A percentile compares a stretch with the other conserved stretches of the same genome.
Conservation (phyloP, 1,140 invertebrate species). For the Drosophila funebris region DNA sequence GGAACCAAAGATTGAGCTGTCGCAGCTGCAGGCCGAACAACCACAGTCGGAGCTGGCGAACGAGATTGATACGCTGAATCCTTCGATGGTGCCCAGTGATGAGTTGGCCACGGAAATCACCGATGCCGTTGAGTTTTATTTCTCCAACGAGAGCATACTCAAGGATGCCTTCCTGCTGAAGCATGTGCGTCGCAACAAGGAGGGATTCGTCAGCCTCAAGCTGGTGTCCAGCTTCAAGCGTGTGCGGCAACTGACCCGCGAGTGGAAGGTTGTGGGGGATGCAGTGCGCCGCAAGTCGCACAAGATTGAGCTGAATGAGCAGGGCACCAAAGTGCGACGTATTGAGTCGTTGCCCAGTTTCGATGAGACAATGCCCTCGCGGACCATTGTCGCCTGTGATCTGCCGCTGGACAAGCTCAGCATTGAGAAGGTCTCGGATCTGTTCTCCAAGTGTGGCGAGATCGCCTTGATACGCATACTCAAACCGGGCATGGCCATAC, state of each 20-base stretch:
- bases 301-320: constrained; percentile 94
- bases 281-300: constrained; percentile 90
- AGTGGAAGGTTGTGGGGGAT: constrained; percentile 95
- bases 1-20: constrained; percentile 4
- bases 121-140: constrained; percentile 95
- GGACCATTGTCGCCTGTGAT: constrained; percentile 94
- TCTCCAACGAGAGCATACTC: constrained; percentile 96
- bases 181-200: constrained; percentile 96
- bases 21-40: not conserved
- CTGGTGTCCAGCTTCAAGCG: constrained; percentile 96
- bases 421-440: constrained; percentile 93
- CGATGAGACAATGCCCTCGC: constrained; percentile 95
- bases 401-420: constrained; percentile 92
- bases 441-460: constrained; percentile 94
- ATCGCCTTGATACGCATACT: constrained; percentile 94
- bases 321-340: constrained; percentile 95
- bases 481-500: constrained; percentile 93
- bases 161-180: constrained; percentile 98
- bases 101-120: constrained; percentile 91
- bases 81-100: constrained; percentile 86
- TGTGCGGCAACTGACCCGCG: constrained; percentile 95
- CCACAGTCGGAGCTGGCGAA: constrained; percentile 31
- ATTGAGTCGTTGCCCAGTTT: constrained; percentile 93
- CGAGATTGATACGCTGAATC: constrained; percentile 68
- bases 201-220: constrained; percentile 97